phyloP scores from a whole-genome alignment of 2,797 vertebrate genomes.

The Muscicapa striata region DNA sequence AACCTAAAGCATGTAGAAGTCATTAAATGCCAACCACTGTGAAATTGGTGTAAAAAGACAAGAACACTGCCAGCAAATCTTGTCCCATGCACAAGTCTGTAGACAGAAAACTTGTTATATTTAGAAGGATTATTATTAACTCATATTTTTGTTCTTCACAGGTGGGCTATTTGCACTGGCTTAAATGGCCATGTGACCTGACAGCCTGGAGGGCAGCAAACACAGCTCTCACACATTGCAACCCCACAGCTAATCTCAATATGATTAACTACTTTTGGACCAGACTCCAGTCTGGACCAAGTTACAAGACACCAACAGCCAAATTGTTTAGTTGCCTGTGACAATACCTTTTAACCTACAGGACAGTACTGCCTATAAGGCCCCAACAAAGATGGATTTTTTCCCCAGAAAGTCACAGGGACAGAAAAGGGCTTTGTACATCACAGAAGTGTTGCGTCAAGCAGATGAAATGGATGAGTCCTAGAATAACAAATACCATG shows the following conservation, averaged over 20 bases:
- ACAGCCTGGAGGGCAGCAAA: not conserved
- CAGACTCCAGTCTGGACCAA: not conserved
- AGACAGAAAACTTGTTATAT: not conserved
- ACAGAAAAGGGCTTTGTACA: not conserved
- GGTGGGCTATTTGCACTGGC: not conserved
- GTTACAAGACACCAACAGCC: not conserved
- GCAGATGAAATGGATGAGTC: not conserved
- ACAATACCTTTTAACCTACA: not conserved
- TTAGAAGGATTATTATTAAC: not conserved
- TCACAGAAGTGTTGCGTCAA: not conserved
- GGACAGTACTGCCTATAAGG: not conserved
- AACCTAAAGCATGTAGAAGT: not conserved
- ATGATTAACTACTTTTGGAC: not conserved
- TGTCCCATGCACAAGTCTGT: not conserved
- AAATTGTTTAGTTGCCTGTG: not conserved
- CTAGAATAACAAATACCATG: not conserved
- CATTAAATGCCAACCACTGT: not conserved
- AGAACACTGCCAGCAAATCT: not conserved
- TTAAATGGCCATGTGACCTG: not conserved
- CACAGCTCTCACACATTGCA: not conserved
- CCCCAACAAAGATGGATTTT: not conserved
- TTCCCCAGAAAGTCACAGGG: not conserved
- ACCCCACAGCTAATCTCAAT: not conserved
- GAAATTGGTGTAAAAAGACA: not conserved
- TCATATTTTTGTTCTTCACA: not conserved